Conservation (phyloP, 2,888 invertebrate genomes). For the Leucoptera coffeella region DNA sequence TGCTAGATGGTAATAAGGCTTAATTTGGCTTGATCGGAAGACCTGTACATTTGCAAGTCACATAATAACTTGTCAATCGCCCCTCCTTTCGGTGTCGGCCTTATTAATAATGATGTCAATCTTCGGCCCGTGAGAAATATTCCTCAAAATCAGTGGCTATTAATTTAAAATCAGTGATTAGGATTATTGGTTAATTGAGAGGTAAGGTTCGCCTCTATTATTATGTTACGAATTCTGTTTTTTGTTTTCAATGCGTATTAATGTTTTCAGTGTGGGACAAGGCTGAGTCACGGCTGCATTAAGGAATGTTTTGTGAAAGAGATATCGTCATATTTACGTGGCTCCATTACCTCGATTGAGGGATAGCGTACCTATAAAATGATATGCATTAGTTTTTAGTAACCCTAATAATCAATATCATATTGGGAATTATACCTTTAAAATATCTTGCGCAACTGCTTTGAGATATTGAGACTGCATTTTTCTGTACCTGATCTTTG, state of each 20-base stretch:
- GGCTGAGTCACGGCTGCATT: constrained; percentile 25
- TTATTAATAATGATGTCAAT: constrained; percentile 46
- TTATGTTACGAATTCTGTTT: constrained; percentile 21
- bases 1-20: background rate
- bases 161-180: constrained; percentile 24
- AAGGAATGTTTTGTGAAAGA: no score
- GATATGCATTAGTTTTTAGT: no score
- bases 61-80: constrained; percentile 47
- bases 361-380: no score
- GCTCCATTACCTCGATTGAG: no score
- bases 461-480: no score
- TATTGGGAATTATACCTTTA: no score
- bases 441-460: no score
- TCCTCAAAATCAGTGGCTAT: constrained; percentile 33
- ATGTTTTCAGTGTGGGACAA: constrained; percentile 25
- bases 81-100: constrained; percentile 17
- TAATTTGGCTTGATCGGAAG: background rate
- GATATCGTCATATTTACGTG: no score
- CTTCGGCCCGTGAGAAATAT: constrained; percentile 38
- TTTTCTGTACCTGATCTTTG: no score
- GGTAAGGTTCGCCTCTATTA: constrained; percentile 22
- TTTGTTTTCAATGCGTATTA: constrained; percentile 25
- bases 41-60: constrained; percentile 7
- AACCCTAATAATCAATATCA: no score
- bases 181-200: constrained; percentile 38